phyloP scores from a whole-genome alignment of 1,140 invertebrate species.

The Brachionus asplanchnoidis region DNA sequence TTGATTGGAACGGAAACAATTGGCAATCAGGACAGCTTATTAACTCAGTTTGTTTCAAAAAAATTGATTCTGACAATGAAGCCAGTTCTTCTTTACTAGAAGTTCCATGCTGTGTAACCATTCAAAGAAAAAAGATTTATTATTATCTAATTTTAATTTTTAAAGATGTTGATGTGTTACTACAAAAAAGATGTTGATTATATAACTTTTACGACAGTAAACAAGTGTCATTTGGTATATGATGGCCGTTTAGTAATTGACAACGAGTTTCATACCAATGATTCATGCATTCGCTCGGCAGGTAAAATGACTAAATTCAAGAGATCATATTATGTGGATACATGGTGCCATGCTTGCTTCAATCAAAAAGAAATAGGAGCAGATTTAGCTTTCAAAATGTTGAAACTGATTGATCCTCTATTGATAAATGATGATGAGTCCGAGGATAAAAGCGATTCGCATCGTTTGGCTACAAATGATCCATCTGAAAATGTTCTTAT shows the following conservation, averaged over 20 bases:
- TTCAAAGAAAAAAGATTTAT: not conserved
- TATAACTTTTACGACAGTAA: conserved; percentile 60
- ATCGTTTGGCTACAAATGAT: conserved; percentile 1
- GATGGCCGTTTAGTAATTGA: conserved; percentile 68
- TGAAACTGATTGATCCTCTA: conserved; percentile 54
- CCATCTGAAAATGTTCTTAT: conserved; percentile 46
- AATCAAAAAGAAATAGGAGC: conserved; percentile 57
- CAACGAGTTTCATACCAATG: conserved; percentile 66
- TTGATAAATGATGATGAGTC: conserved; percentile 44
- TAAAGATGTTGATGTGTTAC: conserved; percentile 48
- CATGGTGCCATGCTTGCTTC: conserved; percentile 56
- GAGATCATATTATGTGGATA: conserved; percentile 54
- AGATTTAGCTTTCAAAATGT: conserved; percentile 49
- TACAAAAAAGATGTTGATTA: conserved; percentile 51
- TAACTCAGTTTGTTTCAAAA: conserved; percentile 46
- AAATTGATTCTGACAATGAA: not conserved
- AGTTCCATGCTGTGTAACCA: not conserved
- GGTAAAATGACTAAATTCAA: conserved; percentile 63
- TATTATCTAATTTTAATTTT: not conserved
- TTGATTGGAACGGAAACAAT: conserved; percentile 50
- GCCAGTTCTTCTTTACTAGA: not conserved
- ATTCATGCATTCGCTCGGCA: conserved; percentile 65
- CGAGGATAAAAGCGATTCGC: conserved; percentile 27
- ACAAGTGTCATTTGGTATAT: conserved; percentile 65
- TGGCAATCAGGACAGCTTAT: conserved; percentile 45